Base-by-base conservation (phyloP, 2,797 vertebrate species). In the Schizothorax lantsangensis region DNA sequence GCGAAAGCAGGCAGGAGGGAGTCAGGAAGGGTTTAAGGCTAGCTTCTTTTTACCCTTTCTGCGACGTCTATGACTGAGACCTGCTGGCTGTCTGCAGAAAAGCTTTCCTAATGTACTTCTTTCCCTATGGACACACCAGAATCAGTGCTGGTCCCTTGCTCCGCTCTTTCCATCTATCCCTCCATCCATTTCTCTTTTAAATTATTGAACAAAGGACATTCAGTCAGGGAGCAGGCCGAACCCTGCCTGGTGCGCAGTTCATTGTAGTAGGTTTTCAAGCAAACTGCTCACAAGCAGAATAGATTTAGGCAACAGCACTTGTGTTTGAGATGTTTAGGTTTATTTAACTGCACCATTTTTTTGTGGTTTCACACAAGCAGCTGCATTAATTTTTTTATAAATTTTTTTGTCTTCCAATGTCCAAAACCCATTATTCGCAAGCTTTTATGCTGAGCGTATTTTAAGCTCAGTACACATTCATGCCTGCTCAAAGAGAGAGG, bases 121-220 rank as follows among this genome's bases (percentile, higher is more conserved):
- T 66, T 68, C 69, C 77, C 84, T 36, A 33, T 1, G 77, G 81
- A 81, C 71, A 81, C 52, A 59, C 57, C 40, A 81, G 71, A 75
- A 68, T 86, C 85, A 43, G 69, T 77, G 47, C 73, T 79, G 75
- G 38, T 74, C 43, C 79, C 57, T 71, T 79, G 79, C 23, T 77
- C 10, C 36, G 45, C 40, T 62, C 17, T 33, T 26, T 80, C 43
- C 75, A 84, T 71, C 59, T 26, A n/a, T 85, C 57, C 77, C 45
- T 78, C 49, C 75, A 68, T 83, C 33, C 19, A 68, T 88, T 85
- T 59, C 62, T 81, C 72, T 47, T 6, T 71, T 72, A 69, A 81
- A 85, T 88, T 69, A 88, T 84, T 59, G 38, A 88, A 75, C 69
- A 81, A 57, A 81, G 19, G 47, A 66, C 30, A 74, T 74, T 86